Conservation (phyloP, 2,113 vertebrate species). For the Myotis brandtii region DNA sequence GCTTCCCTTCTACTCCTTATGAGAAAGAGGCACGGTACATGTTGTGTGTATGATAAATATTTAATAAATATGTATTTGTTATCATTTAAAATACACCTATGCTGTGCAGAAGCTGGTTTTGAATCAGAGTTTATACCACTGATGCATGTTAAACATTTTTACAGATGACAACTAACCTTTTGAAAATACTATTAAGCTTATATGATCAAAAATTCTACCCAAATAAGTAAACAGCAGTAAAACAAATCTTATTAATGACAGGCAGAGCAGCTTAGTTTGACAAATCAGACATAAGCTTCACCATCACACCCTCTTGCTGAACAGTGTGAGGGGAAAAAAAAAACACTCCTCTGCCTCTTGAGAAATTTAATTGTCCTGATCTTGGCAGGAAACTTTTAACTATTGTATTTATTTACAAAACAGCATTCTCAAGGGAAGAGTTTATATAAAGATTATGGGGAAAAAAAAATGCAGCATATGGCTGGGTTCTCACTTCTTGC, state of each 20-base stretch:
- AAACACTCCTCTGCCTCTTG: constrained; percentile 15
- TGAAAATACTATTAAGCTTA: constrained; percentile 23
- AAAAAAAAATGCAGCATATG: background rate
- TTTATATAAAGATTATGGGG: background rate
- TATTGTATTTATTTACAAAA: constrained; percentile 63
- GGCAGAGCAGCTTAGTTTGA: constrained; percentile 18
- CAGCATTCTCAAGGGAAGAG: constrained; percentile 53
- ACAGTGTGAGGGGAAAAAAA: background rate
- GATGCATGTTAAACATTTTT: constrained; percentile 17
- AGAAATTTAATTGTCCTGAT: constrained; percentile 64
- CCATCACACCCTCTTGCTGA: background rate
- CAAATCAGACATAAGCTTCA: constrained; percentile 48
- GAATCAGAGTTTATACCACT: background rate
- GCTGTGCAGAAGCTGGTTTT: constrained; percentile 46
- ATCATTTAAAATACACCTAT: background rate
- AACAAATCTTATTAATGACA: constrained; percentile 45
- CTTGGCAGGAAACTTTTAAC: constrained; percentile 21
- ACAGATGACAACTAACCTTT: constrained; percentile 52
- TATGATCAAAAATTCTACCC: constrained; percentile 17
- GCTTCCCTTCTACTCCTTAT: background rate
- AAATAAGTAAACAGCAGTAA: constrained; percentile 49
- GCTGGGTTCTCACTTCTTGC: background rate
- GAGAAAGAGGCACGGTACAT: background rate
- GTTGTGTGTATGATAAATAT: background rate
- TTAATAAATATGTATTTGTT: constrained; percentile 39